phyloP scores from a whole-genome alignment of 1,140 invertebrate species.

The Bombus affinis region DNA sequence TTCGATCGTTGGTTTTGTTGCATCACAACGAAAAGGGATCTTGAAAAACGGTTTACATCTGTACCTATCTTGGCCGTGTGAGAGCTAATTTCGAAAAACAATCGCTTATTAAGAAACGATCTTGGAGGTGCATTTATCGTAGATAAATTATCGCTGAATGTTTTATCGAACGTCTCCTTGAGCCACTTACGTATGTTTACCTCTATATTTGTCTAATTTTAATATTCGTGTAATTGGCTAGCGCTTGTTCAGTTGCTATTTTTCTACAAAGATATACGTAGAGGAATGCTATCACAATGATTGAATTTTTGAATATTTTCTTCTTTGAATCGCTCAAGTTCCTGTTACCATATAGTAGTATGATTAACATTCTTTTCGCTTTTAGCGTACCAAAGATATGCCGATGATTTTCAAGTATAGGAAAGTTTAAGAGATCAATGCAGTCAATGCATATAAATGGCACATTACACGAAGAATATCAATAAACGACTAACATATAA shows the following conservation, averaged over 20 bases:
- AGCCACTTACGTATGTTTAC: too few relatives aligned
- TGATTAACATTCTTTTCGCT: neutral
- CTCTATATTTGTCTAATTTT: too few relatives aligned
- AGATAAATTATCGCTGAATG: neutral
- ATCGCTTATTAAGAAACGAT: too few relatives aligned
- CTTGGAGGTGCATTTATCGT: too few relatives aligned
- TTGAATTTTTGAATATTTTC: neutral
- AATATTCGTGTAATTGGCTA: too few relatives aligned
- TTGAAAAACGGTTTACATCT: too few relatives aligned
- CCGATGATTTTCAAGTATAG: neutral
- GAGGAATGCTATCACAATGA: neutral
- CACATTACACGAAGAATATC: neutral
- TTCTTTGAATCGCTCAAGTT: neutral
- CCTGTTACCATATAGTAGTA: too few relatives aligned
- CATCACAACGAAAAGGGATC: neutral
- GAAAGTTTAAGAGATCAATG: neutral
- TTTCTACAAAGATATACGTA: neutral
- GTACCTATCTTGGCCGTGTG: too few relatives aligned
- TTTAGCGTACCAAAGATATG: fast-evolving
- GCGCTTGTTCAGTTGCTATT: too few relatives aligned
- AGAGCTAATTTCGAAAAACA: too few relatives aligned
- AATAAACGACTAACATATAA: neutral
- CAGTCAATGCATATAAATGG: neutral
- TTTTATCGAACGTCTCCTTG: neutral
- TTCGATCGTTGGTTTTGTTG: neutral